Conservation (phyloP, 1,140 invertebrate species). For the Ooceraea biroi region DNA sequence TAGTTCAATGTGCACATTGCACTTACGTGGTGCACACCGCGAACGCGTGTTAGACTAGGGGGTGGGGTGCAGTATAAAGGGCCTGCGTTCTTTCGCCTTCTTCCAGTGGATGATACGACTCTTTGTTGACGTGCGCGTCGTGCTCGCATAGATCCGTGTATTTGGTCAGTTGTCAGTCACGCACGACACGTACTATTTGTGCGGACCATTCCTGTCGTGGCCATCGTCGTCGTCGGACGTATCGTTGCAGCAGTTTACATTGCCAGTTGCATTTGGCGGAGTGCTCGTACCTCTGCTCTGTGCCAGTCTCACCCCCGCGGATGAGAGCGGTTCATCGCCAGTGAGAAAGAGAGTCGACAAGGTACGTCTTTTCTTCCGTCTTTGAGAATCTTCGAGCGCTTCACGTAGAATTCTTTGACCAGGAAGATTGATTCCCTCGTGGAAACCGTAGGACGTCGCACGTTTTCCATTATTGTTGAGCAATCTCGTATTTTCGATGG, state of each 20-base stretch:
- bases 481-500: too few relatives aligned
- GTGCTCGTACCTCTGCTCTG: neutral
- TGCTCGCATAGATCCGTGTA: neutral
- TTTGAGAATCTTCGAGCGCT: neutral
- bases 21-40: constrained; percentile 46
- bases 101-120: constrained; percentile 30
- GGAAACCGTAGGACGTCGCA: neutral
- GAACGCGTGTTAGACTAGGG: neutral
- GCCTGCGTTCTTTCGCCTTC: constrained; percentile 8
- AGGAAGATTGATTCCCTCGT: too few relatives aligned
- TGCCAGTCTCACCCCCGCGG: constrained; percentile 31
- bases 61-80: neutral
- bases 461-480: too few relatives aligned
- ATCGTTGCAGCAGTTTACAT: neutral
- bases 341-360: constrained; percentile 14
- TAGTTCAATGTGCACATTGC: neutral
- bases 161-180: constrained; percentile 19
- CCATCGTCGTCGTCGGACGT: too few relatives aligned
- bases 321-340: constrained; percentile 8
- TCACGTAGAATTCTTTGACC: neutral
- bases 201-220: neutral
- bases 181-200: constrained; percentile 41
- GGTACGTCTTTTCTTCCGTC: constrained; percentile 17
- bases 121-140: constrained; percentile 12
- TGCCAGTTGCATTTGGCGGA: constrained; percentile 35